These are phyloP conservation scores for Pseudopleuronectes americanus DNA, from an alignment of 2,797 vertebrate genomes.

Conservation along the genomic window DNA sequence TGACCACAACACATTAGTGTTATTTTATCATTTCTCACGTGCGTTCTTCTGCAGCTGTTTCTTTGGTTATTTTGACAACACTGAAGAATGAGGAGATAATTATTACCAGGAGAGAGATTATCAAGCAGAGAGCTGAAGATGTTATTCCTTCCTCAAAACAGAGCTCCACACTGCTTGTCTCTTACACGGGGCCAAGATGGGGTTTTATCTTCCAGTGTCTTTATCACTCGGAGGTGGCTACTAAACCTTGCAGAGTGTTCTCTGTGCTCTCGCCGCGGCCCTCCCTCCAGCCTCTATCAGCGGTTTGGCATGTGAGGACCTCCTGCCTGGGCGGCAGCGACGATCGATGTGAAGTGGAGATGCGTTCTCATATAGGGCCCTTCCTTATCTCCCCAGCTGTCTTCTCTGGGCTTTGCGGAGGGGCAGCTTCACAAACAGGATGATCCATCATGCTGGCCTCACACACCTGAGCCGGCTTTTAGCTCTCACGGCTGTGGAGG, in stretches of 20 bases:
- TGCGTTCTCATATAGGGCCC: conserved; percentile 68
- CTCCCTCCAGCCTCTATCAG: conserved; percentile 66
- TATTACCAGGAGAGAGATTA: conserved; percentile 49
- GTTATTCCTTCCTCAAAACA: conserved; percentile 49
- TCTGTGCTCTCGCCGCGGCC: conserved; percentile 42
- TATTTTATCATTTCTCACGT: neutral
- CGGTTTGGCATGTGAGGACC: conserved; percentile 79
- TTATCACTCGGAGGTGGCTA: conserved; percentile 76
- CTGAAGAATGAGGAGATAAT: conserved; percentile 33
- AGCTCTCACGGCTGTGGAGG: conserved; percentile 52
- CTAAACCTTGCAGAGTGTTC: conserved; percentile 67
- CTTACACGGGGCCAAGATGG: conserved; percentile 53
- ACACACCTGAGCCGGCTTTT: conserved; percentile 75
- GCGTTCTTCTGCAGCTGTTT: conserved; percentile 13
- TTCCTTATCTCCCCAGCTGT: conserved; percentile 80
- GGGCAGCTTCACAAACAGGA: conserved; percentile 73
- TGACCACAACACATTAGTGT: conserved; percentile 12
- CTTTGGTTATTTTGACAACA: conserved; percentile 9
- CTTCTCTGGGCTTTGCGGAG: conserved; percentile 71
- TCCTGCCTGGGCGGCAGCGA: conserved; percentile 70
- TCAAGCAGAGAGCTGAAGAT: conserved; percentile 52
- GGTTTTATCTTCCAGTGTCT: conserved; percentile 75
- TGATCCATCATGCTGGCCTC: conserved; percentile 78
- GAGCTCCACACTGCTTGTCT: conserved; percentile 54
- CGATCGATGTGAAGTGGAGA: conserved; percentile 78